phyloP scores from a whole-genome alignment of 2,113 vertebrate genomes.

The Entomyzon cyanotis region DNA sequence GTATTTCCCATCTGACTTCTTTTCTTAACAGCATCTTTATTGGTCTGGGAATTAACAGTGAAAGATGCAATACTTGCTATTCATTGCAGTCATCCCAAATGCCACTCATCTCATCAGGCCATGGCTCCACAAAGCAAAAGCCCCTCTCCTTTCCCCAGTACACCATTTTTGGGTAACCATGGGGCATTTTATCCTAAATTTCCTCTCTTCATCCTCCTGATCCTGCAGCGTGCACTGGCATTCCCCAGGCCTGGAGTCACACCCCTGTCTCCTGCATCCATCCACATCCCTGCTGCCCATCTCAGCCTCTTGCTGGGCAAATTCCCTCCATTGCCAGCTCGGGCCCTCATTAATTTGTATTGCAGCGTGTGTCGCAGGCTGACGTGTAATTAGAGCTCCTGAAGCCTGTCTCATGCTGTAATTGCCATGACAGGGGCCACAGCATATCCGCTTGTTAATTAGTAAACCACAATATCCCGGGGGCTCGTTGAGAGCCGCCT shows the following conservation, averaged over 20 bases:
- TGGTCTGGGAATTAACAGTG: slow-evolving; percentile 5
- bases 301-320: slow-evolving; percentile 16
- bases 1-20: slow-evolving; percentile 55
- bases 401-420: slow-evolving; percentile 73
- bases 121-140: background rate
- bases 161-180: background rate
- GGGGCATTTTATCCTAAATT: background rate
- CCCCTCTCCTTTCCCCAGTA: background rate
- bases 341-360: slow-evolving; percentile 61
- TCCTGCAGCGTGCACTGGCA: accelerated
- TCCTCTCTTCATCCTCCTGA: background rate
- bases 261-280: background rate
- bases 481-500: slow-evolving; percentile 68
- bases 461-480: slow-evolving; percentile 81
- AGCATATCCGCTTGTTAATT: slow-evolving; percentile 82
- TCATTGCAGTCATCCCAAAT: slow-evolving; percentile 34
- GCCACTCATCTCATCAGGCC: slow-evolving; percentile 3
- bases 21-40: slow-evolving; percentile 53
- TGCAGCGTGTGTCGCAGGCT: slow-evolving; percentile 52
- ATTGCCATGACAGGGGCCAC: slow-evolving; percentile 77
- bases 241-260: background rate
- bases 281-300: background rate
- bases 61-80: slow-evolving; percentile 21
- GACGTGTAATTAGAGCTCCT: slow-evolving; percentile 67
- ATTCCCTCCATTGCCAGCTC: slow-evolving; percentile 15